Base-by-base conservation (phyloP, 2,888 invertebrate genomes). In the Noctua janthina region DNA sequence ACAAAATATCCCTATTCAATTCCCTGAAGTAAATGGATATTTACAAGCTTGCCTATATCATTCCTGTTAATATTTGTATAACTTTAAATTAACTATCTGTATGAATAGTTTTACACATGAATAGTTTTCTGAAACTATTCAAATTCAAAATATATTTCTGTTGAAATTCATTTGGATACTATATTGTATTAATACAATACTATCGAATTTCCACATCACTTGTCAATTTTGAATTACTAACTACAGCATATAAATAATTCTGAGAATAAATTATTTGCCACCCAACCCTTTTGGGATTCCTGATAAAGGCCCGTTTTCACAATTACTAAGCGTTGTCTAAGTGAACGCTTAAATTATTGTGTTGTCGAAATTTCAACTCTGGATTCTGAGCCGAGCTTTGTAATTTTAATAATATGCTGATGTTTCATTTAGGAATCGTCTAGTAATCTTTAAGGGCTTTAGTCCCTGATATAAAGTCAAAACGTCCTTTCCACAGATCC, bases 171-270 rank as follows among this genome's bases (percentile, higher is more conserved):
- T 78, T 54, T 35, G 7, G 20, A 20, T 23, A 59, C 7, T 23
- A 10, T 72, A 20, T 64, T 54, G 39, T 64, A 64, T 70, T 66
- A 46, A 39, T 66, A 66, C 56, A 78, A 70, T 23, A n/a, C 29
- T 69, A 85, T 76, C 29, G 17, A 10, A 7, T 66, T 80, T n/a
- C 56, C 81, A 76, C 64, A 29, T 85, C 15, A 54, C 46, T 80
- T n/a, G 46, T 1, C 70, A 70, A 74, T 54, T 70, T 79, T 51
- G 39, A 74, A 68, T 43, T 43, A 51, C 23, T 29, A 17, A 35
- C 20, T 15, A 77, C 49, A 67, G 35, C 29, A n/a, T 39, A 70
- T 13, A 15, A 7, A 23, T 43, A 1, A 49, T 64, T 73, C 43
- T 6, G n/a, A 23, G 17, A 62, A 77, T 43, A 0, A 72, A 68